Base-by-base conservation (phyloP, 2,888 invertebrate species). In the Autographa gamma region DNA sequence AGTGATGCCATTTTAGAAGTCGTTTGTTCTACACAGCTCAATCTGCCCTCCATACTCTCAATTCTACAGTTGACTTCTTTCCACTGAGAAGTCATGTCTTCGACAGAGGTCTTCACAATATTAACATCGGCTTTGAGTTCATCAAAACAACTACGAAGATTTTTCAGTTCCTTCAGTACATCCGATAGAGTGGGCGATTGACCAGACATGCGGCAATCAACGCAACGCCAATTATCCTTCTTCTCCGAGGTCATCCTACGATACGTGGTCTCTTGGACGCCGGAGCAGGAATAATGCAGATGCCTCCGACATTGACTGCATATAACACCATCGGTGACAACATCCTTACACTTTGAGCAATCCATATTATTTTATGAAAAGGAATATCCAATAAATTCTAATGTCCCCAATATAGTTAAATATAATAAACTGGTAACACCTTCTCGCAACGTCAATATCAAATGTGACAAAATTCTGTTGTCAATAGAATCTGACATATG, bases 251-350 rank as follows among this genome's bases (percentile, higher is more conserved):
- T 62, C 43, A 62, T 48, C 43, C 11, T 62, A 48, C 62, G 62
- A 62, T 62, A 31, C 25, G 62, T 62, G 13, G 62, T 62, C 48
- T 62, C 62, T 41, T 60, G 60, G 18, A 60, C 60, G 60, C 60
- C 60, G 38, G 38, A 60, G 60, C 60, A 60, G n/a, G 60, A 60
- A 60, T 60, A 60, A 60, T 60, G 38, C 38, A 60, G 18, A 34
- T 60, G 60, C 60, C 34, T 38, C 38, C 38, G 41, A 43, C 61
- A 61, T 25, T 61, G 61, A 48, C 13, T 61, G 43, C 61, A 61
- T n/a, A 61, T 18, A 34, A 60, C 60, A 60, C 38, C 60, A 2
- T 60, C 60, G 34, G n/a, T 34, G n/a, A 60, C 60, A 60, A 60
- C 38, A 60, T 60, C 38, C 14, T 38, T 60, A 60, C 60, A 60